Evolutionary conservation across 2,113 vertebrate genomes (phyloP).

Genomic region (Crotalus horridus): DNA sequence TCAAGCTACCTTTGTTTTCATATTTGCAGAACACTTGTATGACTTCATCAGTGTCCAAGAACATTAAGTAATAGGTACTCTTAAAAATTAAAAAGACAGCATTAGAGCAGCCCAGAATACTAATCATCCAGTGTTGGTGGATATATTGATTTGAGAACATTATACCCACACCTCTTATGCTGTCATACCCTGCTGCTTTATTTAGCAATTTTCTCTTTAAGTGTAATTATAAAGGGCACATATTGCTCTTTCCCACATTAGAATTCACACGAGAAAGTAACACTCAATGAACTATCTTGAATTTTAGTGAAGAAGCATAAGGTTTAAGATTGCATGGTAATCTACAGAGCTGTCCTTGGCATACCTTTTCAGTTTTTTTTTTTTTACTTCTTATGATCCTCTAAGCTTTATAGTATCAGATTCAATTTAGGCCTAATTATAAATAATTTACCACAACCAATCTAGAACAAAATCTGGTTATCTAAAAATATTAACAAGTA

Average conservation of each 20-base stretch:
- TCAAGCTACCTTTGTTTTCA: background rate
- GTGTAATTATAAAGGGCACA: background rate
- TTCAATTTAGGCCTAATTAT: background rate
- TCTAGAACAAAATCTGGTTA: background rate
- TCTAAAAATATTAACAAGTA: background rate
- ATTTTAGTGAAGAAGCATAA: background rate
- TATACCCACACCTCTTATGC: fast-evolving
- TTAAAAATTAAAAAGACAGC: background rate
- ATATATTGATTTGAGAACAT: conserved; percentile 14
- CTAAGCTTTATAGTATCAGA: background rate
- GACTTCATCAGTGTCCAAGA: background rate
- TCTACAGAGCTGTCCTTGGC: background rate
- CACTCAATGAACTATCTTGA: background rate
- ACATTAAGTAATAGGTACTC: background rate
- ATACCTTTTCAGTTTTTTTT: background rate
- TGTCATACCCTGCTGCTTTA: background rate
- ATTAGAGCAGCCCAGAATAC: background rate
- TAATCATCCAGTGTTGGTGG: background rate
- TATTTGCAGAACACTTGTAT: background rate
- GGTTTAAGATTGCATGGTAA: background rate
- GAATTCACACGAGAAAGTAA: background rate
- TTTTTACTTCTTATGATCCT: background rate
- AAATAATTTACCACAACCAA: background rate
- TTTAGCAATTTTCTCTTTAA: background rate
- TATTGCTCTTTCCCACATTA: background rate